Percentiles rank a stretch among this genome's conserved stretches.
These are phyloP conservation scores for Mesopsocus fuscifrons DNA, from an alignment of 2,888 invertebrate species.

Conservation along the genomic window DNA sequence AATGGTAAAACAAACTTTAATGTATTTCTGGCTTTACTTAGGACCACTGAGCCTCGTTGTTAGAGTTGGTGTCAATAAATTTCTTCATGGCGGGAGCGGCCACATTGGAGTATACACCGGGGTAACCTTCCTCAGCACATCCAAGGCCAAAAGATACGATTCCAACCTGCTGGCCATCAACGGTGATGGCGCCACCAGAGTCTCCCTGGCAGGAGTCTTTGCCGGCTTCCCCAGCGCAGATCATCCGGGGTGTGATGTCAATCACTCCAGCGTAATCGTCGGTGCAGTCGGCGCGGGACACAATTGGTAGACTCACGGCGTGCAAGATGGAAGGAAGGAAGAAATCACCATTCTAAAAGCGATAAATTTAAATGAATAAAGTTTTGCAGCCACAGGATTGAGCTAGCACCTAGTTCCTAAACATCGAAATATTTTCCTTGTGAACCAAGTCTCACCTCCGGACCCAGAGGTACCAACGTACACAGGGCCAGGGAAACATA, in stretches of 20 bases:
- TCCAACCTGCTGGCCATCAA: neutral
- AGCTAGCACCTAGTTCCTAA: too few species aligned
- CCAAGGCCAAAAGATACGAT: conserved; percentile 1
- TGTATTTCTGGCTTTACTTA: too few species aligned
- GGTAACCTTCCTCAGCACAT: conserved; percentile 3
- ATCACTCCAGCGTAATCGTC: neutral
- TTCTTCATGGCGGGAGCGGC: neutral
- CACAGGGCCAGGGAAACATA: too few species aligned
- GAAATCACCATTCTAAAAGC: neutral
- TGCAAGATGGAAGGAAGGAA: neutral
- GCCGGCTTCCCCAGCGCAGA: conserved; percentile 2
- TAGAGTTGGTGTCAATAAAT: neutral
- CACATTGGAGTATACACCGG: conserved; percentile 1
- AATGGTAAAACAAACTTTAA: too few species aligned
- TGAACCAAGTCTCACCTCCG: too few species aligned
- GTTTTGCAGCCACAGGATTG: neutral
- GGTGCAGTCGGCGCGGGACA: neutral
- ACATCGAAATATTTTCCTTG: too few species aligned
- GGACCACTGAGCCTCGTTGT: neutral
- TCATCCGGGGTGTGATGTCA: conserved; percentile 2
- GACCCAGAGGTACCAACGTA: too few species aligned
- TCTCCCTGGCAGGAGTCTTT: conserved; percentile 7
- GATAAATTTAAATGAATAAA: neutral
- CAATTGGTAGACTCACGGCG: neutral
- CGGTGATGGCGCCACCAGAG: conserved; percentile 1